phyloP scores from a whole-genome alignment of 2,797 vertebrate species.

The Ispidina lecontei region DNA sequence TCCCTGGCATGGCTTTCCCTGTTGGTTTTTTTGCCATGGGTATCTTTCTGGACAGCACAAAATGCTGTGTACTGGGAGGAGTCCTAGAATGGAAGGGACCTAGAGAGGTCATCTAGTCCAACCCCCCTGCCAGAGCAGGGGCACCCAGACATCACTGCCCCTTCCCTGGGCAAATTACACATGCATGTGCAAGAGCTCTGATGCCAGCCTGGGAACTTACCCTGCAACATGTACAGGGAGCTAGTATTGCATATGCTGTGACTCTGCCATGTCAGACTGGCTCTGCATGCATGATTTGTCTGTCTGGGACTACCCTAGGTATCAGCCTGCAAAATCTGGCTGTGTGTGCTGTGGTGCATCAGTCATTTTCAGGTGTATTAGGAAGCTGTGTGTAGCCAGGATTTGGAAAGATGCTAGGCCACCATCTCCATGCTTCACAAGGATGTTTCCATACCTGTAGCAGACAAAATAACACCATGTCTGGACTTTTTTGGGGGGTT shows the following conservation, averaged over 20 bases:
- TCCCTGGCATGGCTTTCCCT: background rate
- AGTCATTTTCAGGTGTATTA: background rate
- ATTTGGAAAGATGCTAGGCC: background rate
- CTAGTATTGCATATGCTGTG: background rate
- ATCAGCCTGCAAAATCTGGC: background rate
- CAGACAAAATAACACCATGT: accelerated
- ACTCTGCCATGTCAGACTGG: background rate
- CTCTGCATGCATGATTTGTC: background rate
- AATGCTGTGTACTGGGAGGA: background rate
- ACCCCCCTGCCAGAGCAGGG: too few species aligned
- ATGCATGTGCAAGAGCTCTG: background rate
- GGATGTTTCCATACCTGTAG: background rate
- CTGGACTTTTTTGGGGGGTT: background rate
- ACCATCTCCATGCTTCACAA: background rate
- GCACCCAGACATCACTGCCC: too few species aligned
- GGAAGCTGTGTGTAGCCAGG: background rate
- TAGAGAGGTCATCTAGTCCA: too few species aligned
- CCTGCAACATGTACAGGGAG: background rate
- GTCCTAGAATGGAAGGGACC: background rate
- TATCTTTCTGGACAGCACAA: background rate
- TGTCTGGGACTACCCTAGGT: background rate
- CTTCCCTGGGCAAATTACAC: background rate
- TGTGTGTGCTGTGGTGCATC: background rate
- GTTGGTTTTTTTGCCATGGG: background rate
- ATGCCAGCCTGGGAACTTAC: background rate